Percentiles rank a stretch among this genome's conserved stretches.
phyloP scores from a whole-genome alignment of 2,888 invertebrate genomes.

The Acanthosepion pharaonis region DNA sequence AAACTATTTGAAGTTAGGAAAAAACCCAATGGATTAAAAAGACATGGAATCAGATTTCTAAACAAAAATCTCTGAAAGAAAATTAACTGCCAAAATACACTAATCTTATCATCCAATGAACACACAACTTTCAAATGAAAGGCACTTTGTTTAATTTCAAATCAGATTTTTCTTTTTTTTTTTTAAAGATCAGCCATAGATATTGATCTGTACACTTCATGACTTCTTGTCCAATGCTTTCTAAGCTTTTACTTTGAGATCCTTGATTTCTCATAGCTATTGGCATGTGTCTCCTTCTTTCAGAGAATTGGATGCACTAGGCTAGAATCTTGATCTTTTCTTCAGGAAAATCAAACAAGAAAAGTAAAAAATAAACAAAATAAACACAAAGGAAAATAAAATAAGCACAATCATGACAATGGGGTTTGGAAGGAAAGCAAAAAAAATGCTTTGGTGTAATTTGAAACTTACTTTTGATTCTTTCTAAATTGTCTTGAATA shows the following conservation, averaged over 20 bases:
- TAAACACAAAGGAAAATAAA: too few relatives aligned
- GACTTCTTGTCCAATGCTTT: neutral
- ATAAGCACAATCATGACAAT: neutral
- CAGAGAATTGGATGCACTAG: neutral
- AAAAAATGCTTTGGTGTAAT: neutral
- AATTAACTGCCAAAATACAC: too few relatives aligned
- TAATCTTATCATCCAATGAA: too few relatives aligned
- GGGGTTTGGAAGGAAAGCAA: neutral
- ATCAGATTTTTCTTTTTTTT: neutral
- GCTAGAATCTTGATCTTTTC: neutral
- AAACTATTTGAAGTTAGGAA: too few relatives aligned
- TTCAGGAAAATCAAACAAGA: neutral
- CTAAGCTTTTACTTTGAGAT: neutral
- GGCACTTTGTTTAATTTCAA: neutral
- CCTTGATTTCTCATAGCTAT: neutral
- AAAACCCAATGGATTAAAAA: too few relatives aligned
- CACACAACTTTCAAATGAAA: neutral
- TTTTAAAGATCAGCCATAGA: neutral
- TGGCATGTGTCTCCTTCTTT: neutral
- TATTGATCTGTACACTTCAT: neutral
- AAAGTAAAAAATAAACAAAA: neutral
- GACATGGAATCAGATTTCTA: too few relatives aligned
- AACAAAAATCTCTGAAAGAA: too few relatives aligned
- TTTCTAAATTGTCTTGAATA: neutral
- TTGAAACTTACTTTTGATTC: neutral